A percentile compares a stretch with the other conserved stretches of the same genome.
phyloP scores from a whole-genome alignment of 1,140 invertebrate genomes.

The Octopus bimaculoides region DNA sequence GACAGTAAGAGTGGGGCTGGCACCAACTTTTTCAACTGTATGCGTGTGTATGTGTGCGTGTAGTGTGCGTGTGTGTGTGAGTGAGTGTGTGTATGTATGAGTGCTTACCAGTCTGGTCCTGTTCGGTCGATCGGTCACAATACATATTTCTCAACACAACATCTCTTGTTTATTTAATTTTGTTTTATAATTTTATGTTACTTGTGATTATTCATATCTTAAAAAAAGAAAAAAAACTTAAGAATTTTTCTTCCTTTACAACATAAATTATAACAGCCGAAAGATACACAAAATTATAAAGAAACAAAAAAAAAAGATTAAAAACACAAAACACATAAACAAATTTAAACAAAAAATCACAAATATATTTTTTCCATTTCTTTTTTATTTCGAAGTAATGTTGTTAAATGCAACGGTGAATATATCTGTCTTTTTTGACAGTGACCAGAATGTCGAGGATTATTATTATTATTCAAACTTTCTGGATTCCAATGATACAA shows the following conservation, averaged over 20 bases:
- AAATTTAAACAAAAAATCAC: background rate
- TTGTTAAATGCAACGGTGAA: conserved; percentile 1
- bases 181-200: too few species aligned
- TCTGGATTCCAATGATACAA: background rate
- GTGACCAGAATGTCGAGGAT: background rate
- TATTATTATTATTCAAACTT: background rate
- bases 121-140: too few species aligned
- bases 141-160: too few species aligned
- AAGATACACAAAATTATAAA: background rate
- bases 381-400: background rate
- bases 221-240: background rate
- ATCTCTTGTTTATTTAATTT: too few species aligned
- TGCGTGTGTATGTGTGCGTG: too few species aligned
- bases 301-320: background rate
- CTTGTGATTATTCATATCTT: too few species aligned
- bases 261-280: background rate
- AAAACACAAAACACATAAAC: background rate
- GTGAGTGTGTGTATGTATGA: too few species aligned
- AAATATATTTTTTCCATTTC: background rate
- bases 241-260: background rate
- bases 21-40: too few species aligned
- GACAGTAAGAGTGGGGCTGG: too few species aligned
- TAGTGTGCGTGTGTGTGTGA: too few species aligned
- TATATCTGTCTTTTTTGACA: background rate
- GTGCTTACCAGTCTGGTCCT: too few species aligned